Conservation (phyloP, 1,140 invertebrate genomes). For the Drosophila azteca region DNA sequence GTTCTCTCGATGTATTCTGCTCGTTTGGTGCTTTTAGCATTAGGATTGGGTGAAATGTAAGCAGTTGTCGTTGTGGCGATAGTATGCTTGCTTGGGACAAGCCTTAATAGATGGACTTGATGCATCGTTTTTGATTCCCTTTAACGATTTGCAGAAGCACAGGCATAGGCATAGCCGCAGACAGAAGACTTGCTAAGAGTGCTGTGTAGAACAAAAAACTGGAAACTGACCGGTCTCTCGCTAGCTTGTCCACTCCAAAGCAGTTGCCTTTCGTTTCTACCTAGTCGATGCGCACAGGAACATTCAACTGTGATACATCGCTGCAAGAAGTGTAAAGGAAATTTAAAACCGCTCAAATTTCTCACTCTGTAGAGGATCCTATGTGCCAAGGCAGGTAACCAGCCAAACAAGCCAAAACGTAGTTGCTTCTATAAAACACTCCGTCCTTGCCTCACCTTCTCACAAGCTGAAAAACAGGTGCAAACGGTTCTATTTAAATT, state of each 20-base stretch:
- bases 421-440: slow-evolving; percentile 4
- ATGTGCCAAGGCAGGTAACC: slow-evolving; percentile 3
- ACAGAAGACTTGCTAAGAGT: slow-evolving; percentile 25
- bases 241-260: not conserved
- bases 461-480: slow-evolving; percentile 62
- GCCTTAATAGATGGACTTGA: slow-evolving; percentile 74
- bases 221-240: slow-evolving; percentile 9
- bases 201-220: slow-evolving; percentile 9
- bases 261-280: slow-evolving; percentile 3
- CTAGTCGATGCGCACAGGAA: slow-evolving; percentile 44
- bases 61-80: slow-evolving; percentile 56
- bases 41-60: not conserved
- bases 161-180: slow-evolving; percentile 20
- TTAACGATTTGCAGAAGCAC: slow-evolving; percentile 71
- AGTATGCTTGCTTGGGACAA: slow-evolving; percentile 25
- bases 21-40: slow-evolving; percentile 9
- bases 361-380: slow-evolving; percentile 49
- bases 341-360: slow-evolving; percentile 29
- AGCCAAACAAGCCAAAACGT: slow-evolving; percentile 3
- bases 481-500: slow-evolving; percentile 53
- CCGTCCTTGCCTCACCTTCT: slow-evolving; percentile 6
- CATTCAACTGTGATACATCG: slow-evolving; percentile 50
- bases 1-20: slow-evolving; percentile 20
- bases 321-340: slow-evolving; percentile 62
- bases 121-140: slow-evolving; percentile 80